Percentiles rank a stretch among this genome's conserved stretches.
These are phyloP conservation scores for Perodicticus potto DNA, from an alignment of 2,797 vertebrate species.

Conservation along the genomic window DNA sequence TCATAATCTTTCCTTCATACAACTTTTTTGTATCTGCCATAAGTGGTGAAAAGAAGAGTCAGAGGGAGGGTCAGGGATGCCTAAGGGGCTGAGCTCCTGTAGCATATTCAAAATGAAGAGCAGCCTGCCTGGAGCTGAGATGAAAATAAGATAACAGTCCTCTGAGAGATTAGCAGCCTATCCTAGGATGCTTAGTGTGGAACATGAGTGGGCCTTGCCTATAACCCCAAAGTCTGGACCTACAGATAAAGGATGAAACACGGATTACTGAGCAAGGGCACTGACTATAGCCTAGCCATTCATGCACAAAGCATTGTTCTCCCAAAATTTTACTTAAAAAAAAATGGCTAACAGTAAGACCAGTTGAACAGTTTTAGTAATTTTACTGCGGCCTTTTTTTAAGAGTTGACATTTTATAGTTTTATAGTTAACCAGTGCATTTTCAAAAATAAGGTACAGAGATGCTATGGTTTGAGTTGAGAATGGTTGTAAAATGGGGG, in stretches of 20 bases:
- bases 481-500: neutral
- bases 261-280: neutral
- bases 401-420: neutral
- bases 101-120: neutral
- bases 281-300: neutral
- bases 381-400: neutral
- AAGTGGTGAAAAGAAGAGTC: neutral
- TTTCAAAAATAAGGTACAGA: slow-evolving; percentile 48
- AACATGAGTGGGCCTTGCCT: neutral
- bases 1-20: neutral
- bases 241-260: neutral
- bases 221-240: neutral
- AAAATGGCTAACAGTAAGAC: neutral
- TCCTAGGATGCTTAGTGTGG: neutral
- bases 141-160: neutral
- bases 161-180: neutral
- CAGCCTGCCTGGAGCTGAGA: neutral
- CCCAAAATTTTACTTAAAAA: neutral
- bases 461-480: neutral
- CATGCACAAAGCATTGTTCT: neutral
- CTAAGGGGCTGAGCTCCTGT: neutral
- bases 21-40: neutral
- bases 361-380: neutral
- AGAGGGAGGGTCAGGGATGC: neutral
- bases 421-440: neutral